Evolutionary conservation across 2,113 vertebrate species (phyloP).

Genomic region (Clupea harengus): DNA sequence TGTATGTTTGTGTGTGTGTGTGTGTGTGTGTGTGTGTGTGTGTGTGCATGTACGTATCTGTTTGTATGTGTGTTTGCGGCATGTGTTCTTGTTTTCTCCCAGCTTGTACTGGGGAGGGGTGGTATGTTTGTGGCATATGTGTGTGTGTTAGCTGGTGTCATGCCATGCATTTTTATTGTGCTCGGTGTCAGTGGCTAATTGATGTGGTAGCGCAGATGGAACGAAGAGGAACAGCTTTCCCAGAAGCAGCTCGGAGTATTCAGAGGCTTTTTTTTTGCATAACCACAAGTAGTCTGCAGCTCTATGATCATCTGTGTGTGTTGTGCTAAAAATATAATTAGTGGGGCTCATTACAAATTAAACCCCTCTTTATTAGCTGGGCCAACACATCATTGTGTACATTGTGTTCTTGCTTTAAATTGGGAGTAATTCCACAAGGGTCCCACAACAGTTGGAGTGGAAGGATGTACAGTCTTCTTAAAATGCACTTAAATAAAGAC

Average conservation of each 20-base stretch:
- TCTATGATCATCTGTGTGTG: not conserved
- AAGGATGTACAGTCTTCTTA: not conserved
- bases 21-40: not conserved
- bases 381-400: not conserved
- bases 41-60: not conserved
- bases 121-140: not conserved
- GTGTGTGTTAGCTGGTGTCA: not conserved
- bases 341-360: not conserved
- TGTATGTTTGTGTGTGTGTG: not conserved
- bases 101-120: too few relatives aligned
- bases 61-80: not conserved
- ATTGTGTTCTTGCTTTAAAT: not conserved
- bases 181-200: not conserved
- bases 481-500: not conserved
- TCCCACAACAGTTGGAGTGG: not conserved
- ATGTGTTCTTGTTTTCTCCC: too few relatives aligned
- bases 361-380: not conserved
- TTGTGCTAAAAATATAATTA: conserved; percentile 20
- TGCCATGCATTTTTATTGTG: not conserved
- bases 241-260: not conserved
- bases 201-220: not conserved
- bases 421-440: not conserved
- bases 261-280: not conserved
- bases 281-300: not conserved
- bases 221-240: not conserved